A percentile compares a stretch with the other conserved stretches of the same genome.
Evolutionary conservation across 2,113 vertebrate genomes (phyloP).

Genomic region (Amblyornis subalaris): DNA sequence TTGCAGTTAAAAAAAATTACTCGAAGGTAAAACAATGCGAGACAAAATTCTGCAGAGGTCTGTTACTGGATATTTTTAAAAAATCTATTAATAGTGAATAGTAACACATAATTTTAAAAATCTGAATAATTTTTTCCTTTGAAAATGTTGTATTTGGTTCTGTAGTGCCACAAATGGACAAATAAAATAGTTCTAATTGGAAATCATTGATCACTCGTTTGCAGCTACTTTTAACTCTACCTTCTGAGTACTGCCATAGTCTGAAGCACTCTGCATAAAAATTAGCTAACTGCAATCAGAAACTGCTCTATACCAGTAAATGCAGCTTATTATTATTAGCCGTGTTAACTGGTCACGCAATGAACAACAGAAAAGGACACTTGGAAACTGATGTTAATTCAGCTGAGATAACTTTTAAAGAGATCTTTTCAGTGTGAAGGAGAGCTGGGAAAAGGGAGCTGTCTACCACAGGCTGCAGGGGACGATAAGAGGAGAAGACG

Average conservation of each 20-base stretch:
- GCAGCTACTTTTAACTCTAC: not conserved
- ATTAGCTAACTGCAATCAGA: not conserved
- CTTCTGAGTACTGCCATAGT: not conserved
- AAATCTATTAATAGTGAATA: not conserved
- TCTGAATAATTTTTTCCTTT: not conserved
- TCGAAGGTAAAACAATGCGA: not conserved
- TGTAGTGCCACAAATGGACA: not conserved
- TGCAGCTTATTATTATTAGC: not conserved
- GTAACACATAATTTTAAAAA: not conserved
- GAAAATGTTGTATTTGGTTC: not conserved
- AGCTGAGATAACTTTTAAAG: not conserved
- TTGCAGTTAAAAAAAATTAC: not conserved
- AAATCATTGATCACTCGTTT: not conserved
- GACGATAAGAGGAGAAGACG: not conserved
- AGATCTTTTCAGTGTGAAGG: not conserved
- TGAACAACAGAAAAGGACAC: not conserved
- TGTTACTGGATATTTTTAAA: not conserved
- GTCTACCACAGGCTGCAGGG: not conserved
- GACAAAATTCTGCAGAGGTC: not conserved
- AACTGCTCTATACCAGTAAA: not conserved
- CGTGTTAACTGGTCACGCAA: fast-evolving
- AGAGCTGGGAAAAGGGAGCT: not conserved
- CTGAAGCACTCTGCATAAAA: not conserved
- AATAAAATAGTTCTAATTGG: not conserved
- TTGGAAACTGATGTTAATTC: not conserved